phyloP scores from a whole-genome alignment of 2,888 invertebrate genomes.

The Phyllotreta striolata region DNA sequence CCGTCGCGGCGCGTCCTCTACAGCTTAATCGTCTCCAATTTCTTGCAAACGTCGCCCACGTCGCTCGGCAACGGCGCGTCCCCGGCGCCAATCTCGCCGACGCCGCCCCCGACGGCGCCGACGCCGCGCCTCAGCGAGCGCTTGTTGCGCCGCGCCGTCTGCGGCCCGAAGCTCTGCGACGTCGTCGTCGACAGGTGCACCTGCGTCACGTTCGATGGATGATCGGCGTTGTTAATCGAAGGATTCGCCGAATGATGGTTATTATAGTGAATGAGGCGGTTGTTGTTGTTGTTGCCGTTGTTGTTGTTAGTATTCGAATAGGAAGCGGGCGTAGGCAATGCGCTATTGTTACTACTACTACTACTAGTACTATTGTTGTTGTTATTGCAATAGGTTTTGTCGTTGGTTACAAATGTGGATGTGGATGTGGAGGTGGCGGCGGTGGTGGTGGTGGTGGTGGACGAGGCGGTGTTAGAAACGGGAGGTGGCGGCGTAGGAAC shows the following conservation, averaged over 20 bases:
- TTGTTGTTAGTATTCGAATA: too few species aligned
- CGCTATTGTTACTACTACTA: conserved; percentile 6
- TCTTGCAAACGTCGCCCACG: conserved; percentile 53
- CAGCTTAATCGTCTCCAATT: conserved; percentile 57
- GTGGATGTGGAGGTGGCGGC: conserved; percentile 9
- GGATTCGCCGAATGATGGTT: background rate
- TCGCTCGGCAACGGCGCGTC: conserved; percentile 56
- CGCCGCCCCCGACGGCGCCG: conserved; percentile 32
- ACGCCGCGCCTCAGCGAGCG: conserved; percentile 37
- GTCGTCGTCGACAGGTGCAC: conserved; percentile 40
- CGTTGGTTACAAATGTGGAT: conserved; percentile 1
- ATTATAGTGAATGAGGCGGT: too few species aligned
- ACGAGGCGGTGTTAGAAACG: conserved; percentile 6
- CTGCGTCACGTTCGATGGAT: conserved; percentile 35
- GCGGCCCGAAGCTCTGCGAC: conserved; percentile 35
- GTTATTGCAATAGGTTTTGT: conserved; percentile 17
- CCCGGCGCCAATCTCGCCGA: conserved; percentile 59
- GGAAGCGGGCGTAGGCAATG: conserved; percentile 24
- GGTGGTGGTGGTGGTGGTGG: conserved; percentile 13
- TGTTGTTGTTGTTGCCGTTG: too few species aligned
- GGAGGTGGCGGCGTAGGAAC: conserved; percentile 7
- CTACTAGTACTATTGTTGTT: conserved; percentile 1
- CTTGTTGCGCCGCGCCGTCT: conserved; percentile 39
- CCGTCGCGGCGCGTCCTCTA: conserved; percentile 26
- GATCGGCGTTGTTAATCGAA: background rate